A percentile compares a stretch with the other conserved stretches of the same genome.
These are phyloP conservation scores for Proterorhinus semilunaris DNA, from an alignment of 2,113 vertebrate species.

Conservation along the genomic window DNA sequence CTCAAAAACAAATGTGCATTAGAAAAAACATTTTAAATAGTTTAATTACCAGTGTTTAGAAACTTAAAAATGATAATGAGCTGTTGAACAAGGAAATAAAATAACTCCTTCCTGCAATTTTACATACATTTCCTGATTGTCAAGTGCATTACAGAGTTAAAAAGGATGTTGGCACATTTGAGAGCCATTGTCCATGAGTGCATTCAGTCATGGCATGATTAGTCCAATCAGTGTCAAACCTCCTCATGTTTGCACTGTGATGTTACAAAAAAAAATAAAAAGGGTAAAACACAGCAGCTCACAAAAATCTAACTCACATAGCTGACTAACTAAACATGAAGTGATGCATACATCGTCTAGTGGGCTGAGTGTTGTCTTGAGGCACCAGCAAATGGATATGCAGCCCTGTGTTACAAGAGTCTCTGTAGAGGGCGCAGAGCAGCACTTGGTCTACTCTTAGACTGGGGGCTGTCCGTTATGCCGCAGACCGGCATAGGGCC, in stretches of 20 bases:
- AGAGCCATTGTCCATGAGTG: constrained; percentile 25
- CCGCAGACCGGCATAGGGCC: constrained; percentile 85
- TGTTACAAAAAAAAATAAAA: neutral
- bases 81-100: constrained; percentile 32
- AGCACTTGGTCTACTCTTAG: constrained; percentile 44
- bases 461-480: constrained; percentile 87
- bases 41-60: constrained; percentile 66
- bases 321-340: constrained; percentile 46
- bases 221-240: constrained; percentile 8
- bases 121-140: constrained; percentile 37
- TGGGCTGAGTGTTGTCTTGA: constrained; percentile 46
- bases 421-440: constrained; percentile 14
- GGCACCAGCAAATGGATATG: constrained; percentile 47
- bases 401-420: constrained; percentile 15
- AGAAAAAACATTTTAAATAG: constrained; percentile 42
- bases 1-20: constrained; percentile 56
- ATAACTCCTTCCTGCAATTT: constrained; percentile 31
- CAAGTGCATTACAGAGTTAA: constrained; percentile 27
- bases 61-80: constrained; percentile 46
- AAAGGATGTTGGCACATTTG: constrained; percentile 30
- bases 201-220: constrained; percentile 26
- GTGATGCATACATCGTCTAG: constrained; percentile 44
- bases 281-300: no score
- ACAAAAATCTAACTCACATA: constrained; percentile 2
- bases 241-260: neutral